phyloP scores from a whole-genome alignment of 1,140 invertebrate species.

The Varroa destructor region DNA sequence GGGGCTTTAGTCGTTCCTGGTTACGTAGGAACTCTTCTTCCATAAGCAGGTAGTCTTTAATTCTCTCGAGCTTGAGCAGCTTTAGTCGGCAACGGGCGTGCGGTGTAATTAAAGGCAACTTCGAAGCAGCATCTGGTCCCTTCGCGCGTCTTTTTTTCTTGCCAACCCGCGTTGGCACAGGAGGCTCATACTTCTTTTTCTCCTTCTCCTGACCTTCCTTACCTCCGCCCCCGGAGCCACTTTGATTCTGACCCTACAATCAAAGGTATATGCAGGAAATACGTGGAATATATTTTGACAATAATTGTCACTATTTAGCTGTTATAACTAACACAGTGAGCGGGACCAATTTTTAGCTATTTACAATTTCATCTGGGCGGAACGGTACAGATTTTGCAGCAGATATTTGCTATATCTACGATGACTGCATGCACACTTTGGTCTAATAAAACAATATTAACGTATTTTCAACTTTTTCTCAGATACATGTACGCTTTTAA shows the following conservation, averaged over 20 bases:
- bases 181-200: constrained; percentile 98
- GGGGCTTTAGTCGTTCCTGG: constrained; percentile 91
- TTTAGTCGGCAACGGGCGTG: constrained; percentile 92
- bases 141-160: constrained; percentile 92
- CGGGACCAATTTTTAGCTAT: background rate
- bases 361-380: background rate
- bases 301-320: background rate
- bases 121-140: constrained; percentile 93
- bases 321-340: background rate
- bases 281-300: background rate
- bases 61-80: constrained; percentile 85
- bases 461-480: too few species aligned
- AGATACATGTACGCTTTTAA: too few species aligned
- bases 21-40: constrained; percentile 99
- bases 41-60: constrained; percentile 97
- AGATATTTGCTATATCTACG: background rate
- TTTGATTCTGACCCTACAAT: constrained; percentile 11
- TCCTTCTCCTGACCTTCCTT: constrained; percentile 52
- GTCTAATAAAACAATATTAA: background rate
- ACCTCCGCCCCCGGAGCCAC: constrained; percentile 11
- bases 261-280: constrained; percentile 3
- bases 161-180: constrained; percentile 93
- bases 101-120: constrained; percentile 86
- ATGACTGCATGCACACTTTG: background rate
- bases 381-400: background rate